Evolutionary conservation across 2,888 invertebrate genomes (phyloP).

Genomic region (Tipula unca): DNA sequence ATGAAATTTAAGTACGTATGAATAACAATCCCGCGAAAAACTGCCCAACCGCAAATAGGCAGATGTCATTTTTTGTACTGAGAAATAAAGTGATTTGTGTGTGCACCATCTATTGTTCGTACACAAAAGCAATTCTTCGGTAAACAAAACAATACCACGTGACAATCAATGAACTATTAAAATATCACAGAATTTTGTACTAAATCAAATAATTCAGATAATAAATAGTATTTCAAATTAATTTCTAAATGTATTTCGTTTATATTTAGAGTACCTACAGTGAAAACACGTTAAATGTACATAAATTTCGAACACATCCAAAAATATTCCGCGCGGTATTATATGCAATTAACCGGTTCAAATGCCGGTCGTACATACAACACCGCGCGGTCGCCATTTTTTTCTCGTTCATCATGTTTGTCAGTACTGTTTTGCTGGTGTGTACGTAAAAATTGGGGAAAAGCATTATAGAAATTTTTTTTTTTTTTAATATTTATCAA

Average conservation of each 20-base stretch:
- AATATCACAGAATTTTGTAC: neutral
- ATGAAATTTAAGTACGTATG: neutral
- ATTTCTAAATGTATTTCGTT: neutral
- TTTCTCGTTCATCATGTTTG: neutral
- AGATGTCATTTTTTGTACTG: neutral
- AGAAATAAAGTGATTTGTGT: neutral
- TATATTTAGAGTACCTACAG: neutral
- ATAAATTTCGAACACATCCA: neutral
- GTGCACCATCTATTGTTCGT: neutral
- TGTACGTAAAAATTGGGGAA: constrained; percentile 17
- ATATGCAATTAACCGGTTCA: neutral
- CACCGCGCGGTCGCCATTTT: constrained; percentile 16
- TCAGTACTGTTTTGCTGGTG: constrained; percentile 16
- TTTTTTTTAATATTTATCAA: neutral
- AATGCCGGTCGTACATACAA: neutral
- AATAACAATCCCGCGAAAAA: neutral
- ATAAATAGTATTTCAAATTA: neutral
- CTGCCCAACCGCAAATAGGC: neutral
- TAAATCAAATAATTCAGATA: neutral
- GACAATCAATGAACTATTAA: neutral
- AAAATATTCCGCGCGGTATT: neutral
- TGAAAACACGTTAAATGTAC: neutral
- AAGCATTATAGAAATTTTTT: constrained; percentile 1
- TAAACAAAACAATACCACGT: neutral
- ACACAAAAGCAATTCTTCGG: neutral